Base-by-base conservation (phyloP, 2,113 vertebrate species). In the Prolemur simus region DNA sequence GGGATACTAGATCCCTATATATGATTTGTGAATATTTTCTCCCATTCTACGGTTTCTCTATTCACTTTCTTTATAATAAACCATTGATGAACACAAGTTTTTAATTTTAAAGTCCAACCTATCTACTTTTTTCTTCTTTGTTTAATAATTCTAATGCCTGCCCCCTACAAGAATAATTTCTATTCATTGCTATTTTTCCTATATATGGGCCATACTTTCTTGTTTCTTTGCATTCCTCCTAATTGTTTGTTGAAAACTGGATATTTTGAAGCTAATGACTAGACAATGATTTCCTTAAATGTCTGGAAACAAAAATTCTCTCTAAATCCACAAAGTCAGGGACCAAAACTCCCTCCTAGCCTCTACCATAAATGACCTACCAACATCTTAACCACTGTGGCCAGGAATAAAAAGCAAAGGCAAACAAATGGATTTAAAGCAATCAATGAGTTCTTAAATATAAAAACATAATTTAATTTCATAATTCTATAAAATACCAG, bases 391-490 rank as follows among this genome's bases (percentile, higher is more conserved):
- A 87, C 52, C 52, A 45, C 34, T 78, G 54, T n/a, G 23, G 29
- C 45, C 23, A 88, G 71, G 54, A 69, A 88, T 83, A 69, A 66
- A 94, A 81, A 94, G 52, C 52, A 78, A 96, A 74, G 66, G 45
- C 71, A 90, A 94, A 88, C n/a, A 87, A 68, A 82, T 49, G 18
- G 21, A 82, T 29, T 84, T 32, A 87, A 86, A 82, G 25, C 56
- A 96, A 91, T n/a, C 66, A 94, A 81, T n/a, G n/a, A 77, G 37
- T 83, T 96, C 58, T 87, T 91, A 64, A 82, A 91, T 76, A 71
- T 63, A 52, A 60, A 88, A 63, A 39, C 15, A 78, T 47, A 25
- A 49, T 34, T 88, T 83, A 64, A 39, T 60, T 77, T 71, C 25
- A 96, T 6, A 3, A 89, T 84, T 85, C 25, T 42, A 92, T 56